Evolutionary conservation across 2,888 invertebrate genomes (phyloP), one percentile per base, ranked within the genome.

Genomic region (Dicycla oo): DNA sequence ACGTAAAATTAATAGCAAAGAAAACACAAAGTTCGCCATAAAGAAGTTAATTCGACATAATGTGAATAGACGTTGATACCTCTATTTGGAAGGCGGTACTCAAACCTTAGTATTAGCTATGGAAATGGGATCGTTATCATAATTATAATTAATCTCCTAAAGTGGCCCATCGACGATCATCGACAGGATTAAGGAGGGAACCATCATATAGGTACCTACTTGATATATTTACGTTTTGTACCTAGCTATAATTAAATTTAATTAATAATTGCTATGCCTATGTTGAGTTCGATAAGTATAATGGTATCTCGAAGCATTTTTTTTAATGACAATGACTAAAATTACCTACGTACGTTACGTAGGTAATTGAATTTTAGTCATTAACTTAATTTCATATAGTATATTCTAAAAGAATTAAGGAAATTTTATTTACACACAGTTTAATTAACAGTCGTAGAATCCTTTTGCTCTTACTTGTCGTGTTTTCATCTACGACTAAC

Each of bases 101-200:
- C 69, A 82, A 84, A 88, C 88, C 88, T 83, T 91, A 87, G 83
- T 87, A 93, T 93, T 93, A 92, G 86, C 75, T 92, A 91, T 91
- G 91, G 88, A 91, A 92, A 92, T 92, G 78, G 89, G 91, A 84
- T 89, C 88, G 88, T 89, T 90, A 88, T 85, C 87, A 89, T 92
- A 91, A 92, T 92, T 91, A 91, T 89, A 90, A 92, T 92, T 92
- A 92, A 91, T 91, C 85, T 88, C 74, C 80, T 79, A 87, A 92
- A 91, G 87, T 91, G 83, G 87, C 73, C 87, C 80, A 83, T 87
- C 81, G 67, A 71, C 75, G 64, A 80, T 62, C 81, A 84, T 85
- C 85, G 82, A 82, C 88, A 85, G 89, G 84, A 85, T 87, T 86
- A 86, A 76, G 85, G 87, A 82, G 81, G 86, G 73, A 58, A 76